Percentiles rank a stretch among this genome's conserved stretches.
These are phyloP conservation scores for Acrossocheilus wenchowensis DNA, from an alignment of 2,797 vertebrate genomes.

Conservation along the genomic window DNA sequence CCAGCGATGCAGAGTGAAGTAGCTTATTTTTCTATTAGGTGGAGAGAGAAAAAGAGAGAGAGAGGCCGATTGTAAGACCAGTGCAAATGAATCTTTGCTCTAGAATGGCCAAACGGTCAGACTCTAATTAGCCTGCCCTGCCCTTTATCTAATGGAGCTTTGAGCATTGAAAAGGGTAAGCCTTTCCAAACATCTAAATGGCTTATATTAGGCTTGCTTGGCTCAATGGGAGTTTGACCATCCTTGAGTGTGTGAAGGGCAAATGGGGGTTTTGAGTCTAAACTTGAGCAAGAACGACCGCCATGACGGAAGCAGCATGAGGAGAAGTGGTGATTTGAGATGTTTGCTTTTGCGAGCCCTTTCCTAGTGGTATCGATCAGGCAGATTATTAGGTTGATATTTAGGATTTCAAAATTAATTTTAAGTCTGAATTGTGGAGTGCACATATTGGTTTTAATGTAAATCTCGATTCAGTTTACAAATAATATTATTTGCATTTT, in stretches of 20 bases:
- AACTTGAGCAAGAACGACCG: not conserved
- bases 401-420: not conserved
- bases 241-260: slow-evolving; percentile 39
- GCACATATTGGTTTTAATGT: not conserved
- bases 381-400: not conserved
- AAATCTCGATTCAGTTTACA: not conserved
- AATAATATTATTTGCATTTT: not conserved
- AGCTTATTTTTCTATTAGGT: slow-evolving; percentile 86
- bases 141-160: slow-evolving; percentile 63
- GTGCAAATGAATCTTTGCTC: slow-evolving; percentile 64
- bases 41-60: slow-evolving; percentile 61
- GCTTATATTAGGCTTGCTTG: slow-evolving; percentile 51
- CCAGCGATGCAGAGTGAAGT: slow-evolving; percentile 86
- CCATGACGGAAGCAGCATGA: not conserved
- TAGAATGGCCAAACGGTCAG: slow-evolving; percentile 58
- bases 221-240: slow-evolving; percentile 50
- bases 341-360: not conserved
- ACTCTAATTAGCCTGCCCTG: slow-evolving; percentile 63
- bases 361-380: not conserved
- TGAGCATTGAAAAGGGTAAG: slow-evolving; percentile 58
- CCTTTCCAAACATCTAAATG: slow-evolving; percentile 61
- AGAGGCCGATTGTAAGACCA: slow-evolving; percentile 50
- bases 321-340: not conserved
- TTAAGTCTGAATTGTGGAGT: not conserved
- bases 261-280: slow-evolving; percentile 31